Conservation (phyloP, 2,797 vertebrate species). For the Geotrypetes seraphini region DNA sequence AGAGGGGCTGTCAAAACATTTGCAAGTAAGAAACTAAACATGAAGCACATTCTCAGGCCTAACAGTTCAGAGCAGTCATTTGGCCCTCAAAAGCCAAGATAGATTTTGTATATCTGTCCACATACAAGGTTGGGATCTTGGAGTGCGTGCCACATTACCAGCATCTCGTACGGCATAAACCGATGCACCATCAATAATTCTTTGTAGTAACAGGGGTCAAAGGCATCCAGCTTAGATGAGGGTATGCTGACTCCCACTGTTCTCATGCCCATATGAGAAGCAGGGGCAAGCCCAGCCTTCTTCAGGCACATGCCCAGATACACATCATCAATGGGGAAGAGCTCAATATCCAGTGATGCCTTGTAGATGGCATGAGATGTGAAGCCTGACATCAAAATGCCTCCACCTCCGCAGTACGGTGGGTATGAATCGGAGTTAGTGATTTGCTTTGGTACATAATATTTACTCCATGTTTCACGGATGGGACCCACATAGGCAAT, state of each 20-base stretch:
- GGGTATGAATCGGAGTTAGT: constrained; percentile 43
- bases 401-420: constrained; percentile 60
- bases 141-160: constrained; percentile 64
- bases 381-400: constrained; percentile 62
- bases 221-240: constrained; percentile 13
- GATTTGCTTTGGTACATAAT: constrained; percentile 63
- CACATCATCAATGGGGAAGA: constrained; percentile 77
- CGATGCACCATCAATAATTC: constrained; percentile 69
- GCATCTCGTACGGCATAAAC: constrained; percentile 53
- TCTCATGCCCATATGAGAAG: constrained; percentile 53
- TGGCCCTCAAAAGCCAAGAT: neutral
- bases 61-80: neutral
- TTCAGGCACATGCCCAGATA: constrained; percentile 76
- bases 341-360: constrained; percentile 22
- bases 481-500: constrained; percentile 48
- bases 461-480: constrained; percentile 57
- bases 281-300: constrained; percentile 50
- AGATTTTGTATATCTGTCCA: neutral
- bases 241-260: constrained; percentile 48
- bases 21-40: no score
- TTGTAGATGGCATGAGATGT: constrained; percentile 49
- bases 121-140: constrained; percentile 28
- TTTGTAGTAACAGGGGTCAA: constrained; percentile 63
- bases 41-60: neutral
- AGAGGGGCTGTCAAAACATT: no score